phyloP scores from a whole-genome alignment of 2,113 vertebrate species.

The Oceanodroma tethys region DNA sequence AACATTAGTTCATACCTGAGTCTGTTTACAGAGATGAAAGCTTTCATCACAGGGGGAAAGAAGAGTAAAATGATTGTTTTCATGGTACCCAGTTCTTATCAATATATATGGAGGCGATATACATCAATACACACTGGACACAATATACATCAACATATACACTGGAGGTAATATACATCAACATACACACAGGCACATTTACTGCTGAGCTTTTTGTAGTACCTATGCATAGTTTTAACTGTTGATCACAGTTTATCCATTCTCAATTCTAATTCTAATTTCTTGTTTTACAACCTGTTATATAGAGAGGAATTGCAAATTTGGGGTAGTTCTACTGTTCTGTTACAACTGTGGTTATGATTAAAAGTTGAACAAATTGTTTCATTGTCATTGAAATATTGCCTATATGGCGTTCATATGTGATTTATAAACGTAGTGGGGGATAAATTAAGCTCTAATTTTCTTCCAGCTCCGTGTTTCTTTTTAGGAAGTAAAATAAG shows the following conservation, averaged over 20 bases:
- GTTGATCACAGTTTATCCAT: background rate
- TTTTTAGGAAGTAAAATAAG: background rate
- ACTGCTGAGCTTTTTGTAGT: background rate
- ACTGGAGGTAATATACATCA: background rate
- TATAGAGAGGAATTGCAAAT: background rate
- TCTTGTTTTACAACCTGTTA: background rate
- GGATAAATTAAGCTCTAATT: background rate
- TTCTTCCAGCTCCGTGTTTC: background rate
- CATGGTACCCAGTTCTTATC: background rate
- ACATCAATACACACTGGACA: background rate
- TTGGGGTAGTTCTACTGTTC: background rate
- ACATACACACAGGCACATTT: background rate
- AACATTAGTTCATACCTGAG: background rate
- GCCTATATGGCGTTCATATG: background rate
- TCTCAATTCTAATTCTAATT: background rate
- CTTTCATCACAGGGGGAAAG: background rate
- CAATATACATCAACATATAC: background rate
- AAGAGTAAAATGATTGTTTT: background rate
- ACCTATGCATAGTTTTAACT: background rate
- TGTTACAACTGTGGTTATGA: background rate
- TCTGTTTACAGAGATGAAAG: background rate
- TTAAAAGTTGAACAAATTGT: background rate
- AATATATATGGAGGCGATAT: background rate
- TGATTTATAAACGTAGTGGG: background rate
- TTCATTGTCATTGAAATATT: background rate